Base-by-base conservation (phyloP, 2,797 vertebrate species). In the Dromococcyx pavoninus region DNA sequence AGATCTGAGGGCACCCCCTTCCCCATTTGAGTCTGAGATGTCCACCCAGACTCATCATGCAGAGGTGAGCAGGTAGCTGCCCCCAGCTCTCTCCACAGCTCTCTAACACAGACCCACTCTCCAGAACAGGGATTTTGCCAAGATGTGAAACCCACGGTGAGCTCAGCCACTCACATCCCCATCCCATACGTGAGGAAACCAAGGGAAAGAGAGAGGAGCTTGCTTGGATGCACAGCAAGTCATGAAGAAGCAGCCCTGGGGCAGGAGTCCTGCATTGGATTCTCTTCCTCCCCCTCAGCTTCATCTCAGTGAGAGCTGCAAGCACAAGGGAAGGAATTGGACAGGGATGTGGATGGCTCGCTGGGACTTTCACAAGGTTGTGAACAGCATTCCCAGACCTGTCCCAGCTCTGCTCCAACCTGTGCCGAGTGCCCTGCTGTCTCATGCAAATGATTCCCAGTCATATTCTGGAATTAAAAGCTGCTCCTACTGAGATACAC, bases 261-360 rank as follows among this genome's bases (percentile, higher is more conserved):
- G 66, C 53, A n/a, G 22, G 14, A 81, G 75, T 44, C 13, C n/a
- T 62, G 71, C 61, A 33, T 81, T 56, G 11, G 43, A 33, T 30
- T 70, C 2, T 57, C 9, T 56, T 69, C 67, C 23, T 75, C 54
- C 43, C 82, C 65, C 70, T 64, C 54, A 4, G 57, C n/a, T 93
- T 51, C 71, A 33, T 13, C 53, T 82, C 76, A 5, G 2, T 3
- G 60, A 84, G 46, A 35, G 64, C 50, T 46, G 51, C 61, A 24
- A 75, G 32, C 0, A 4, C 48, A 57, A n/a, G 79, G 0, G 1
- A 35, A 64, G 50, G 41, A 69, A 21, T 10, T 18, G 23, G 39
- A 27, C 10, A 18, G 33, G 30, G 6, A 7, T 24, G 3, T 0
- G 4, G 58, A 9, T 1, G 11, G 37, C 43, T 71, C 2, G 4